Base-by-base conservation (phyloP, 35 echinoderm and acorn worm species). In the Ophiothrix spiculata region DNA sequence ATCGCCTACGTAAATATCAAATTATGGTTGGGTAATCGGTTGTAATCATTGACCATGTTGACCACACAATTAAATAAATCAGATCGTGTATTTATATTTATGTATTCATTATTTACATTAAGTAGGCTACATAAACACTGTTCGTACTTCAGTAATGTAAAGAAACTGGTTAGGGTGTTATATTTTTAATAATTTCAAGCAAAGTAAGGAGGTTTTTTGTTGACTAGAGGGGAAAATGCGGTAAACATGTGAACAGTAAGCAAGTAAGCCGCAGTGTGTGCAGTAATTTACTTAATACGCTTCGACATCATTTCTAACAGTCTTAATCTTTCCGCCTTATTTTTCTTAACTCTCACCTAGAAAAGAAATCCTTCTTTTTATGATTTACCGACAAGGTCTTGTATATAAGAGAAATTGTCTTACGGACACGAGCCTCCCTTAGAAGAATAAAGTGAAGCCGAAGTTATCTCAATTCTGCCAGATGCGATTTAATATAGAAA, bases 281-380 rank as follows among this genome's bases (percentile, higher is more conserved):
- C 60, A 25, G 60, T 69, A 69, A 69, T 69, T 69, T 69, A 28
- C 60, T 69, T 69, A 69, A 69, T 69, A 69, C 60, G 60, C 60
- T 69, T 69, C 60, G 60, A 69, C 60, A 69, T 69, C 60, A 69
- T 69, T 69, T 69, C 23, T 28, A 15, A 25, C 60, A 69, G 60
- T 69, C 60, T 69, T 69, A 69, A 69, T 69, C 60, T 69, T 69
- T 15, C 60, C 60, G 60, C 60, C 60, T 69, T 69, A 15, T 69
- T n/a, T 69, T 69, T 69, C 60, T 69, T 28, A 69, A 69, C 60
- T 69, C 60, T 69, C 60, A 69, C 60, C 60, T 69, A 15, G 60
- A 69, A 69, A 69, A 69, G 60, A 69, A 69, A 69, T 69, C 60
- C 60, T 69, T 69, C 60, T 69, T 69, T 69, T 69, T 69, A 69